phyloP scores from a whole-genome alignment of 2,797 vertebrate genomes.

The Schizopygopsis malacanthus region DNA sequence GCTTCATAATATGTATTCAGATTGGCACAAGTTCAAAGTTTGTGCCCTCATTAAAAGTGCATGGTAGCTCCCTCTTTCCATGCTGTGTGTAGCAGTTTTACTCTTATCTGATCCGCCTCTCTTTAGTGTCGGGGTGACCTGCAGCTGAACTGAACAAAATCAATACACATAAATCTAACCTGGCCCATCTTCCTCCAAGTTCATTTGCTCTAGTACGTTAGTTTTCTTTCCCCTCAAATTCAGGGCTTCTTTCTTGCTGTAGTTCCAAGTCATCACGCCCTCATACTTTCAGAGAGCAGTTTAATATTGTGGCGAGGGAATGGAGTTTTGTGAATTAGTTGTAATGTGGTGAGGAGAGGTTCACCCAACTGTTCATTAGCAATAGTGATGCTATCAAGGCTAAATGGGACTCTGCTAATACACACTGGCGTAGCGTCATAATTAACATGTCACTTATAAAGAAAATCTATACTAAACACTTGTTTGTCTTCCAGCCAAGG shows the following conservation, averaged over 20 bases:
- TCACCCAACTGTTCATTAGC: slow-evolving; percentile 68
- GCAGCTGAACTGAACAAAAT: slow-evolving; percentile 64
- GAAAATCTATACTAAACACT: slow-evolving; percentile 60
- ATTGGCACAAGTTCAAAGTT: not conserved
- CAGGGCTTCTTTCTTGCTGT: not conserved
- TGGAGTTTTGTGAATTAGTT: slow-evolving; percentile 48
- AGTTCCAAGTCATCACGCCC: not conserved
- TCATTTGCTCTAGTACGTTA: slow-evolving; percentile 55
- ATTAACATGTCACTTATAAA: slow-evolving; percentile 72
- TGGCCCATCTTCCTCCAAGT: slow-evolving; percentile 31
- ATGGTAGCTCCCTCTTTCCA: not conserved
- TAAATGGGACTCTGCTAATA: slow-evolving; percentile 66
- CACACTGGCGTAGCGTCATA: slow-evolving; percentile 66
- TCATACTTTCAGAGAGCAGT: slow-evolving; percentile 20
- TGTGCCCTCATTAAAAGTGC: slow-evolving; percentile 10
- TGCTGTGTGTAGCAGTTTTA: slow-evolving; percentile 44
- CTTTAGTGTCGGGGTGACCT: slow-evolving; percentile 60
- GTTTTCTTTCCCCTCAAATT: not conserved
- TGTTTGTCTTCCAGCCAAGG: slow-evolving; percentile 60
- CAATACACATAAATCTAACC: slow-evolving; percentile 62
- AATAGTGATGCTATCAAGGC: slow-evolving; percentile 69
- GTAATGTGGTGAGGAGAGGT: slow-evolving; percentile 64
- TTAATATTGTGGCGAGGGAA: slow-evolving; percentile 27
- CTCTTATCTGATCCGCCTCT: slow-evolving; percentile 53
- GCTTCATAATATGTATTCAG: not conserved